phyloP scores from a whole-genome alignment of 2,797 vertebrate species.

The Microchirus variegatus region DNA sequence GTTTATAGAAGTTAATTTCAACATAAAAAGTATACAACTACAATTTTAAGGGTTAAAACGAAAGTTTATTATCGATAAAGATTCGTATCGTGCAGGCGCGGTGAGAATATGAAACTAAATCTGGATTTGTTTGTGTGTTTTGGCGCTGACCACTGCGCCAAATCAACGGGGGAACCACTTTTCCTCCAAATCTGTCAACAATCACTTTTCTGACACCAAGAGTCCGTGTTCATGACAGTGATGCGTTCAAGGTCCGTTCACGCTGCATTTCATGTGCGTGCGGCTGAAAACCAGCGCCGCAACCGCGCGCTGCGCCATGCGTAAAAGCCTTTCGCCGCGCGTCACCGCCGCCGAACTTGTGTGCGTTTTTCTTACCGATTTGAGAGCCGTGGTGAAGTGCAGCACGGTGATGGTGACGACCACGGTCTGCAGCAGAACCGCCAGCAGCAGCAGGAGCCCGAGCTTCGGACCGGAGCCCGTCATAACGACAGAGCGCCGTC shows the following conservation, averaged over 20 bases:
- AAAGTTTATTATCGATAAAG: too few species aligned
- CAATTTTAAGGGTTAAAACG: too few species aligned
- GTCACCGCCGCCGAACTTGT: background rate
- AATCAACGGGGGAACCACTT: too few species aligned
- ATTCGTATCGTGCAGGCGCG: too few species aligned
- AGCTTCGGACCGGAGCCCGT: slow-evolving; percentile 81
- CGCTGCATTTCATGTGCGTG: background rate
- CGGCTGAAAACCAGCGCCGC: background rate
- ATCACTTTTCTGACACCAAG: too few species aligned
- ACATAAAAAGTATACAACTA: too few species aligned
- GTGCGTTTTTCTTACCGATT: slow-evolving; percentile 81
- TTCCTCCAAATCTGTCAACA: too few species aligned
- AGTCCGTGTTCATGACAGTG: too few species aligned
- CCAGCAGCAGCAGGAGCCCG: slow-evolving; percentile 82
- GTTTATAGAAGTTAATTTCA: too few species aligned
- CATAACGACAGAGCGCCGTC: slow-evolving; percentile 71
- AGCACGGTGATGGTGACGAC: slow-evolving; percentile 89
- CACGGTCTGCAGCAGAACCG: slow-evolving; percentile 89
- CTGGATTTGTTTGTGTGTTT: too few species aligned
- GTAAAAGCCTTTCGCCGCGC: background rate
- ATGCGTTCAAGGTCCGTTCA: background rate
- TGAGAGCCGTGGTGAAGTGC: slow-evolving; percentile 89
- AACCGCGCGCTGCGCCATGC: background rate
- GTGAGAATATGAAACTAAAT: too few species aligned
- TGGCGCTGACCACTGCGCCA: too few species aligned